phyloP scores from a whole-genome alignment of 2,888 invertebrate genomes.

The Sarcophaga variegata region DNA sequence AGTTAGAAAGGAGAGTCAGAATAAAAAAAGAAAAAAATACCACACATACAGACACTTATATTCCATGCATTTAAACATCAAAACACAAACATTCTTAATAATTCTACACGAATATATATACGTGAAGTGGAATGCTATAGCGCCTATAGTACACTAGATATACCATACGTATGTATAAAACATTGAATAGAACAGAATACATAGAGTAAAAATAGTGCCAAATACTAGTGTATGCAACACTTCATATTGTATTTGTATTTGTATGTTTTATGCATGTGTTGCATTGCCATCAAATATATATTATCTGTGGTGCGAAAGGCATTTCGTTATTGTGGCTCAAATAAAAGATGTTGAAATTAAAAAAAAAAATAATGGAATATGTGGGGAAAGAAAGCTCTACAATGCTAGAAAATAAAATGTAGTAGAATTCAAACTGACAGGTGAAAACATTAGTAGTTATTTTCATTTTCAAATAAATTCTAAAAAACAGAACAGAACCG shows the following conservation, averaged over 20 bases:
- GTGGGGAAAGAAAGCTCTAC: neutral
- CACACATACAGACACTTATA: neutral
- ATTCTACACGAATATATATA: neutral
- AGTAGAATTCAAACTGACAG: conserved; percentile 56
- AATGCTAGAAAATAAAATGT: neutral
- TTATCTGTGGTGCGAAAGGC: conserved; percentile 33
- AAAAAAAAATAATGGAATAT: conserved; percentile 1
- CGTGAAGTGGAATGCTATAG: neutral
- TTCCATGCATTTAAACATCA: neutral
- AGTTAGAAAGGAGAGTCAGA: conserved; percentile 47
- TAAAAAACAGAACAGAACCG: neutral
- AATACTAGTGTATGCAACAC: conserved; percentile 2
- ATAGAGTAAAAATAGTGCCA: no score
- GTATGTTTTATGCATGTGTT: conserved; percentile 24
- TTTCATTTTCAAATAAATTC: conserved; percentile 38
- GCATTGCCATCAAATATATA: conserved; percentile 22
- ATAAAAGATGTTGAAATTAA: conserved; percentile 52
- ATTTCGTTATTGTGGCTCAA: conserved; percentile 53
- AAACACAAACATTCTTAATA: neutral
- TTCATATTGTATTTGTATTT: neutral
- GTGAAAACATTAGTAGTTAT: conserved; percentile 56
- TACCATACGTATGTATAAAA: neutral
- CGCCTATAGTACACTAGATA: neutral
- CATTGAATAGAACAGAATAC: no score
- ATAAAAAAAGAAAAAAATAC: conserved; percentile 20